Conservation (phyloP, 2,888 invertebrate species). For the Zygaena filipendulae region DNA sequence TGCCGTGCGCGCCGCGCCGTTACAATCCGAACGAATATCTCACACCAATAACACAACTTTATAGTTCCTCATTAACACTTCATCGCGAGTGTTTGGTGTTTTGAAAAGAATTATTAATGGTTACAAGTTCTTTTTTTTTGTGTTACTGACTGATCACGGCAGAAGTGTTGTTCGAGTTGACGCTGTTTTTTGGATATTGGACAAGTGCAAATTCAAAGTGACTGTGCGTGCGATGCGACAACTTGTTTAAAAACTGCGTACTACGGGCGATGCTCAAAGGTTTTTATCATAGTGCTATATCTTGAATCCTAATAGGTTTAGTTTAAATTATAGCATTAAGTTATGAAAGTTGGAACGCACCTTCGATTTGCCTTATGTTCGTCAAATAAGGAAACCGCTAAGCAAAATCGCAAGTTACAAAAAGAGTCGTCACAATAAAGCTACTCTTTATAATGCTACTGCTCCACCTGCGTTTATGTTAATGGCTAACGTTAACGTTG, state of each 20-base stretch:
- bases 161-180: constrained; percentile 47
- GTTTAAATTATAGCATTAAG: no score
- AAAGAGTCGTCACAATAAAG: no score
- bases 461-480: no score
- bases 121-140: no score
- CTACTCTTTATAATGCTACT: no score
- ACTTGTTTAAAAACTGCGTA: constrained; percentile 56
- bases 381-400: no score
- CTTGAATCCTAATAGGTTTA: no score
- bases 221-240: constrained; percentile 63
- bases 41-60: constrained; percentile 51
- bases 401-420: no score
- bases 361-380: no score
- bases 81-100: constrained; percentile 45
- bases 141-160: constrained; percentile 52
- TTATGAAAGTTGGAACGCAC: no score
- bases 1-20: constrained; percentile 48
- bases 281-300: constrained; percentile 37
- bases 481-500: no score
- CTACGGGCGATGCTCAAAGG: constrained; percentile 67
- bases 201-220: constrained; percentile 57
- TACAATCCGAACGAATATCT: constrained; percentile 43
- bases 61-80: constrained; percentile 61
- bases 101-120: constrained; percentile 26
- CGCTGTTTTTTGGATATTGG: constrained; percentile 53